These are phyloP conservation scores for Manis pentadactyla DNA, from an alignment of 2,797 vertebrate genomes.

Conservation along the genomic window DNA sequence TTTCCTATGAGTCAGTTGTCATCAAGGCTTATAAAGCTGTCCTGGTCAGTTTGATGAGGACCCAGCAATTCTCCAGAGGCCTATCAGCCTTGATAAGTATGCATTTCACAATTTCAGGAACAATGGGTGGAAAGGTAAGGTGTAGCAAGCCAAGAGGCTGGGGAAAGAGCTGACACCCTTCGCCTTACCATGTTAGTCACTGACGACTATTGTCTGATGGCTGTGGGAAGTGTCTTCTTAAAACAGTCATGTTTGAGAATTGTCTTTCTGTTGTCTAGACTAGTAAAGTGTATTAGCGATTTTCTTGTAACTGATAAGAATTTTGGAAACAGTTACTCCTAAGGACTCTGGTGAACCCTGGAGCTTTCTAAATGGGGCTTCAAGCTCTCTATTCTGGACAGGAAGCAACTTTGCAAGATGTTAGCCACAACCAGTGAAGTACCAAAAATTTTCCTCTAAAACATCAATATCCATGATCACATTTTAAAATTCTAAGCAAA, in stretches of 20 bases:
- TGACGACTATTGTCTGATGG: background rate
- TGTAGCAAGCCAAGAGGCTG: background rate
- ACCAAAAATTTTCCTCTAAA: background rate
- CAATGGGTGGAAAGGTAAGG: background rate
- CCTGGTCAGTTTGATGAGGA: background rate
- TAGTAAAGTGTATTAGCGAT: background rate
- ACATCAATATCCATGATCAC: background rate
- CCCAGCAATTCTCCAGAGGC: background rate
- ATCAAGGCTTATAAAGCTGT: background rate
- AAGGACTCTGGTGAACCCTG: background rate
- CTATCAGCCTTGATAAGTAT: background rate
- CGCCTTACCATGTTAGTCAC: constrained; percentile 5
- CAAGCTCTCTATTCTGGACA: background rate
- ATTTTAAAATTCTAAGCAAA: constrained; percentile 52
- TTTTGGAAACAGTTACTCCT: background rate
- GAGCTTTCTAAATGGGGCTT: constrained; percentile 9
- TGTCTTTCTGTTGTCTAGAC: background rate
- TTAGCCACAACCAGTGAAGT: background rate
- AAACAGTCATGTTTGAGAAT: constrained; percentile 15
- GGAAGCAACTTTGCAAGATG: constrained; percentile 15
- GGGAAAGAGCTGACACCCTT: background rate
- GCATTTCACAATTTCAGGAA: constrained; percentile 46
- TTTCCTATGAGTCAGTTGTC: constrained; percentile 44
- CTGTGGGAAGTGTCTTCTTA: background rate
- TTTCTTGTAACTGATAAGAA: background rate